Conservation (phyloP, 2,113 vertebrate genomes). For the Ochotona princeps region DNA sequence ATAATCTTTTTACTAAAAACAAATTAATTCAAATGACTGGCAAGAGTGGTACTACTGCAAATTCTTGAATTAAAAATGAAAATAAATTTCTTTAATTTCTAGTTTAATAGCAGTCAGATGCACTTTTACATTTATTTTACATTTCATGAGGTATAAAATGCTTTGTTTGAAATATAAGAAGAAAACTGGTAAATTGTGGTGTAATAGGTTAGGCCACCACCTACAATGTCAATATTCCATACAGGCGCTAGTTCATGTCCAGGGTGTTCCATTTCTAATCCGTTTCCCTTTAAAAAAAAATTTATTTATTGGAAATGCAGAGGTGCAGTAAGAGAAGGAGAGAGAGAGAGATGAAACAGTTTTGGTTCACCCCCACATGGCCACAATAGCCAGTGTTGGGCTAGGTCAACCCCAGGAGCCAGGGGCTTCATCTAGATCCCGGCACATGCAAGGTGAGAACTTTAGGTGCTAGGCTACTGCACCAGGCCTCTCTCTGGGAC, state of each 20-base stretch:
- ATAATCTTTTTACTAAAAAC: background rate
- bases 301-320: background rate
- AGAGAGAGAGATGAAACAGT: background rate
- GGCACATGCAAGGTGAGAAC: too few relatives aligned
- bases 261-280: too few relatives aligned
- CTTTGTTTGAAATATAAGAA: background rate
- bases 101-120: background rate
- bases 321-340: too few relatives aligned
- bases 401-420: too few relatives aligned
- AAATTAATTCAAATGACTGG: conserved; percentile 45
- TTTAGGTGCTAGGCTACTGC: too few relatives aligned
- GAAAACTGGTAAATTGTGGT: background rate
- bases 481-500: background rate
- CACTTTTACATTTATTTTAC: conserved; percentile 36
- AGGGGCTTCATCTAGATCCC: too few relatives aligned
- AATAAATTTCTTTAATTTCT: conserved; percentile 6
- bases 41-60: background rate
- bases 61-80: conserved; percentile 52
- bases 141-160: background rate
- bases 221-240: too few relatives aligned
- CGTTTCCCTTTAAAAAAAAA: too few relatives aligned
- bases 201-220: too few relatives aligned
- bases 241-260: too few relatives aligned
- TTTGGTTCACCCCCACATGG: too few relatives aligned
- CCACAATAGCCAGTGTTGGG: too few relatives aligned